A percentile compares a stretch with the other conserved stretches of the same genome.
Evolutionary conservation across 2,888 invertebrate genomes (phyloP).

Genomic region (Pterostichus niger): DNA sequence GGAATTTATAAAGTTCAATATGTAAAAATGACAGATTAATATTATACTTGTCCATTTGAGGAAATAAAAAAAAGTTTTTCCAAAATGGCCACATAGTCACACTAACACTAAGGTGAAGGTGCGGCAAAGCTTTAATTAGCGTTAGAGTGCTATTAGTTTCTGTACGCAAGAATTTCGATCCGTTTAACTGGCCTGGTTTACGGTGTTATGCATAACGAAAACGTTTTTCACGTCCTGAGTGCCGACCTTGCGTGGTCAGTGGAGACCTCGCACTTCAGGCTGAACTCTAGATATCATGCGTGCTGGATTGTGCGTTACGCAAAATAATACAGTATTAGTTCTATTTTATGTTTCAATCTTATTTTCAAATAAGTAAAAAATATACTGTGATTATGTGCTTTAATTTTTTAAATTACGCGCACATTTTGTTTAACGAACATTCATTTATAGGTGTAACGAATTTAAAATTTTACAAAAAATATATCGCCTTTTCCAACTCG

Average conservation of each 20-base stretch:
- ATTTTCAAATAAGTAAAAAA: too few species aligned
- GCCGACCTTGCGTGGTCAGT: conserved; percentile 65
- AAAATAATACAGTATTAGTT: neutral
- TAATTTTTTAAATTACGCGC: too few species aligned
- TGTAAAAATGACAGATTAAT: conserved; percentile 42
- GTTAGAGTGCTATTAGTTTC: conserved; percentile 50
- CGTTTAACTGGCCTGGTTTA: conserved; percentile 66
- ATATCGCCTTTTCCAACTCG: too few species aligned
- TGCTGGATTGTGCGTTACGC: conserved; percentile 22
- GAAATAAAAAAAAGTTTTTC: conserved; percentile 41
- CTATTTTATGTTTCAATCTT: too few species aligned
- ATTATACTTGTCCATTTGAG: conserved; percentile 42
- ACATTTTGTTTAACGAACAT: too few species aligned
- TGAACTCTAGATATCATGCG: conserved; percentile 11
- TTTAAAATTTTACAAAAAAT: too few species aligned
- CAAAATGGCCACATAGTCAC: conserved; percentile 43
- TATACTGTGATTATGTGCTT: too few species aligned
- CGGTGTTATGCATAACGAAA: conserved; percentile 66
- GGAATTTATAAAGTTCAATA: neutral
- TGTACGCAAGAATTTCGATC: conserved; percentile 48
- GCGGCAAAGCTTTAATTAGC: conserved; percentile 61
- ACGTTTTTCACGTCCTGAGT: conserved; percentile 57
- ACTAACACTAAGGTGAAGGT: conserved; percentile 58
- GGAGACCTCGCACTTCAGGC: conserved; percentile 56
- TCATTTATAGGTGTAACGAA: too few species aligned